Conservation (phyloP, 2,113 vertebrate species). For the Mormoops blainvillei region DNA sequence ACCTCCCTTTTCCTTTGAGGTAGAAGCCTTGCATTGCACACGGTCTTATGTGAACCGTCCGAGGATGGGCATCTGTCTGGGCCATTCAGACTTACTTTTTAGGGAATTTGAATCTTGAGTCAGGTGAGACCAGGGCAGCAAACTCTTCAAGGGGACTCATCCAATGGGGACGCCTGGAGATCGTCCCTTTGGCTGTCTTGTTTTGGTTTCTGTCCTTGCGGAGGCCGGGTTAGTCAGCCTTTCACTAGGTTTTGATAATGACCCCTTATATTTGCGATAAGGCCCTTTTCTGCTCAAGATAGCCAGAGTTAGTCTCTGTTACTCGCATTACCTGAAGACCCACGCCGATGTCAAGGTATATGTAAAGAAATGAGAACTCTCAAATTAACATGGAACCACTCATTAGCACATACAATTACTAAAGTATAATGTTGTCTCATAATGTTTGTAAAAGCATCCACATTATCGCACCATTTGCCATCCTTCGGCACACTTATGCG, state of each 20-base stretch:
- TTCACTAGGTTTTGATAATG: not conserved
- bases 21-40: fast-evolving
- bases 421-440: not conserved
- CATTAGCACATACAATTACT: not conserved
- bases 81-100: not conserved
- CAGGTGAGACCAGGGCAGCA: not conserved
- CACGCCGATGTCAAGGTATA: not conserved
- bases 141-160: not conserved
- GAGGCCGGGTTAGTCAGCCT: not conserved
- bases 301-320: not conserved
- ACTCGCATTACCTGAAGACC: not conserved
- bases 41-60: not conserved
- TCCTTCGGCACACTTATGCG: not conserved
- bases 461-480: not conserved
- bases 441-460: not conserved
- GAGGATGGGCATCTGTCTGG: not conserved
- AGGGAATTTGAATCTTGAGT: not conserved
- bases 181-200: not conserved
- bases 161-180: not conserved
- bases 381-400: not conserved
- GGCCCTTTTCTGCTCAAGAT: not conserved
- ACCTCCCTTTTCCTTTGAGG: not conserved
- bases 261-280: not conserved
- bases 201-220: not conserved
- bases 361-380: not conserved